Conservation (phyloP, 2,888 invertebrate genomes). For the Agrotis exclamationis region DNA sequence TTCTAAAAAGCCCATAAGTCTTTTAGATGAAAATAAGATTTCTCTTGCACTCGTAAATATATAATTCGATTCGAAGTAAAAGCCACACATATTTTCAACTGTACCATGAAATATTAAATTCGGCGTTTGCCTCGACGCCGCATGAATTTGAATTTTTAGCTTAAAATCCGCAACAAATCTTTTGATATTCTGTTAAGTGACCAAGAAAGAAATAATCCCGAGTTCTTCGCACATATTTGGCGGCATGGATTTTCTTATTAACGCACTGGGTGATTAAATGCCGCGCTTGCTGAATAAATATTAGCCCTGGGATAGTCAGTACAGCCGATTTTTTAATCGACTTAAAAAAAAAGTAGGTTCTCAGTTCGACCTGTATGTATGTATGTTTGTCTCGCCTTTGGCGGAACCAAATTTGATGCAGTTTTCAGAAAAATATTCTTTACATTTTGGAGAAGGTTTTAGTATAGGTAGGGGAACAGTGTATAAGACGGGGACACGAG, state of each 20-base stretch:
- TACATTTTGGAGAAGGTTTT: no score
- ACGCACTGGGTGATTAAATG: slow-evolving; percentile 34
- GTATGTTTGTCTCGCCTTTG: no score
- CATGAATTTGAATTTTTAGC: slow-evolving; percentile 48
- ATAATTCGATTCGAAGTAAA: slow-evolving; percentile 29
- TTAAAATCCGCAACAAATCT: slow-evolving; percentile 43
- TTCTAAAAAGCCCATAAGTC: not conserved
- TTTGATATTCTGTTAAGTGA: slow-evolving; percentile 59
- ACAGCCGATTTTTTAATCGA: not conserved
- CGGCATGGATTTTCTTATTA: slow-evolving; percentile 22
- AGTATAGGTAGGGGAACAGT: no score
- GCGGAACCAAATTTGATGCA: no score
- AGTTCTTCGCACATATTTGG: slow-evolving; percentile 40
- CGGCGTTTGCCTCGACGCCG: slow-evolving; percentile 28
- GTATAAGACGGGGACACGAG: no score
- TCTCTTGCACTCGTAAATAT: slow-evolving; percentile 23
- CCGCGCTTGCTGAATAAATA: not conserved
- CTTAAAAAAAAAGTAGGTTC: no score
- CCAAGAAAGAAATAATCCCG: slow-evolving; percentile 55
- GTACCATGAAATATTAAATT: slow-evolving; percentile 40
- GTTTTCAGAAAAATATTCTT: no score
- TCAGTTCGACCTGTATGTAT: no score
- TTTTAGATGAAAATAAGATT: slow-evolving; percentile 9
- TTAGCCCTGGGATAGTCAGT: not conserved
- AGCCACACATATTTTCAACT: slow-evolving; percentile 23